Evolutionary conservation across 2,797 vertebrate species (phyloP).

Genomic region (Cyclura pinguis): DNA sequence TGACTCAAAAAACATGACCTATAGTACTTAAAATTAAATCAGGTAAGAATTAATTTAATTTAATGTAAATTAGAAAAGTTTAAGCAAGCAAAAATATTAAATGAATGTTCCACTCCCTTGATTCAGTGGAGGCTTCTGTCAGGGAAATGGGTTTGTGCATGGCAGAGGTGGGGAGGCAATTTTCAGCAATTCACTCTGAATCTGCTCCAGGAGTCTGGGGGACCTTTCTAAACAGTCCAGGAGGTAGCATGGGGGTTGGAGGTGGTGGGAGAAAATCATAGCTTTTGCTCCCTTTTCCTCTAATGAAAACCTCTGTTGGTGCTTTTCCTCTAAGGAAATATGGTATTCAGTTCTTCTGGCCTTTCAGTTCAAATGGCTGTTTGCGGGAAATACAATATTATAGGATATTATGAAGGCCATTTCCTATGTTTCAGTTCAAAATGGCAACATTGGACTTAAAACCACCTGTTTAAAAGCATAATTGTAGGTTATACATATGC

Average conservation of each 20-base stretch:
- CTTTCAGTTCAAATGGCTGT: background rate
- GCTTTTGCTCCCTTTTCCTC: background rate
- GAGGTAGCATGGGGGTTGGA: background rate
- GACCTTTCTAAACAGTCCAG: background rate
- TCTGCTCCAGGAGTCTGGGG: background rate
- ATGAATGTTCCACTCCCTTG: no score
- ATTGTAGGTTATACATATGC: background rate
- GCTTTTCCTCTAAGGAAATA: background rate
- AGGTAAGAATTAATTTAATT: no score
- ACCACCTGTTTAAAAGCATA: background rate
- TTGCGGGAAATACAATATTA: background rate
- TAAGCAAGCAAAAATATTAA: no score
- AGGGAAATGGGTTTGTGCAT: no score
- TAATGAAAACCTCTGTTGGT: background rate
- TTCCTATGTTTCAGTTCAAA: background rate
- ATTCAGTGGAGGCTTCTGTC: no score
- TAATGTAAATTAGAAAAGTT: no score
- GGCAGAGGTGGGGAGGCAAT: no score
- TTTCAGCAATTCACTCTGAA: background rate
- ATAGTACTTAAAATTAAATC: no score
- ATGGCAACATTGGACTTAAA: background rate
- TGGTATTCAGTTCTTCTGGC: conserved; percentile 17
- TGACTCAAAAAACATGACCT: no score
- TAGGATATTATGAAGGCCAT: no score
- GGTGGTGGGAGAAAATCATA: no score